Conservation (phyloP, 2,888 invertebrate species). For the Xestia rhomboidea region DNA sequence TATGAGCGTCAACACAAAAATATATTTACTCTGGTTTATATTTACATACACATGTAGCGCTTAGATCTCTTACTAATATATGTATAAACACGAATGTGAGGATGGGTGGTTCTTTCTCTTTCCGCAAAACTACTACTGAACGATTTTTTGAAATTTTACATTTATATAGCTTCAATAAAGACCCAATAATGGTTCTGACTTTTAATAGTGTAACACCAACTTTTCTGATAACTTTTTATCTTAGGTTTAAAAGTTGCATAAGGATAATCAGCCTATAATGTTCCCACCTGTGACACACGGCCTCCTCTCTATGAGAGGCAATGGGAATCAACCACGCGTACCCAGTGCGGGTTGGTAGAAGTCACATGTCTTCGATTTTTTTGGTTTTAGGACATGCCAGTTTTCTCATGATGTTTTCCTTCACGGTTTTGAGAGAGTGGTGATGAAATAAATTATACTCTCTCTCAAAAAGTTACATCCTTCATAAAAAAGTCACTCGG, state of each 20-base stretch:
- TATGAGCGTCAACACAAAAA: slow-evolving; percentile 34
- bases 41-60: background rate
- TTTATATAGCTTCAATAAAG: background rate
- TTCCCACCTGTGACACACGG: too few relatives aligned
- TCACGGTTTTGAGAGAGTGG: too few relatives aligned
- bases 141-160: background rate
- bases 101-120: background rate
- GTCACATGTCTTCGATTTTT: too few relatives aligned
- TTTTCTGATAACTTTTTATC: background rate
- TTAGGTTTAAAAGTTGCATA: background rate
- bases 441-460: too few relatives aligned
- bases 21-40: slow-evolving; percentile 23
- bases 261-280: too few relatives aligned
- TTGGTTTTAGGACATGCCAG: too few relatives aligned
- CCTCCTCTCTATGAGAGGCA: too few relatives aligned
- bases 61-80: background rate
- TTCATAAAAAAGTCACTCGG: background rate
- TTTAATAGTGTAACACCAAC: background rate
- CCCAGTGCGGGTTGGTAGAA: too few relatives aligned
- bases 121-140: background rate
- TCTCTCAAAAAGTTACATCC: background rate
- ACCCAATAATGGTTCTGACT: too few relatives aligned
- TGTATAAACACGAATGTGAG: background rate
- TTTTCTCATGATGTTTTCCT: too few relatives aligned
- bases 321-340: too few relatives aligned